phyloP scores from a whole-genome alignment of 2,113 vertebrate species.

The Pterophyllum scalare region DNA sequence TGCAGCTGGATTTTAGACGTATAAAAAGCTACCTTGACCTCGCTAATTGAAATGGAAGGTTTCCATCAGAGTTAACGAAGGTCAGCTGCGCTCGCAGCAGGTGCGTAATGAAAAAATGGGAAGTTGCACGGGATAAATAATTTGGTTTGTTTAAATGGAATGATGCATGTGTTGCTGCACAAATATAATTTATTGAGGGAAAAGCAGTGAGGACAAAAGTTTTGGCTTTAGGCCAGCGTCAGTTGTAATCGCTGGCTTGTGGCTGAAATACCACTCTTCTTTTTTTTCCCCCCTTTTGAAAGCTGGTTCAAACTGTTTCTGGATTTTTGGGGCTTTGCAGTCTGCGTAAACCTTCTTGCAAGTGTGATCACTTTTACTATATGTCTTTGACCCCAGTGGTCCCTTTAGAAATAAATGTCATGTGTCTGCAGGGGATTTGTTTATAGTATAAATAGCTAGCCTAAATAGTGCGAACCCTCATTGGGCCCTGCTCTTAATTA shows the following conservation, averaged over 20 bases:
- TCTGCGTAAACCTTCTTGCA: neutral
- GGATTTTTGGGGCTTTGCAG: neutral
- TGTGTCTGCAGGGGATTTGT: conserved; percentile 40
- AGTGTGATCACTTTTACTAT: conserved; percentile 4
- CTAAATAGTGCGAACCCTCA: conserved; percentile 43
- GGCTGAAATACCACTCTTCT: neutral
- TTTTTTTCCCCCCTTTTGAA: neutral
- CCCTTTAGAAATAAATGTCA: conserved; percentile 35
- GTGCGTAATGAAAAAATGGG: conserved; percentile 33
- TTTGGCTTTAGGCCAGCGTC: conserved; percentile 24
- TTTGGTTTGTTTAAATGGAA: conserved; percentile 26
- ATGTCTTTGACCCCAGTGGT: neutral
- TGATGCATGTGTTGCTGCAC: neutral
- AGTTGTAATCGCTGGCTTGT: neutral
- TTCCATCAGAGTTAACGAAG: conserved; percentile 43
- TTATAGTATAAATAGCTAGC: conserved; percentile 25
- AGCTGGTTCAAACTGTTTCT: neutral
- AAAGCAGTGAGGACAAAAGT: conserved; percentile 5
- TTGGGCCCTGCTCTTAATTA: conserved; percentile 54
- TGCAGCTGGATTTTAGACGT: conserved; percentile 23
- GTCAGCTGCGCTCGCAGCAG: conserved; percentile 25
- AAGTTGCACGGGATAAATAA: conserved; percentile 2
- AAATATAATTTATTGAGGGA: neutral
- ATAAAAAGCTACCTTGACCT: neutral
- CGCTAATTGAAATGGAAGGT: conserved; percentile 35